Evolutionary conservation across 2,797 vertebrate species (phyloP).

Genomic region (Taenioides sp.): DNA sequence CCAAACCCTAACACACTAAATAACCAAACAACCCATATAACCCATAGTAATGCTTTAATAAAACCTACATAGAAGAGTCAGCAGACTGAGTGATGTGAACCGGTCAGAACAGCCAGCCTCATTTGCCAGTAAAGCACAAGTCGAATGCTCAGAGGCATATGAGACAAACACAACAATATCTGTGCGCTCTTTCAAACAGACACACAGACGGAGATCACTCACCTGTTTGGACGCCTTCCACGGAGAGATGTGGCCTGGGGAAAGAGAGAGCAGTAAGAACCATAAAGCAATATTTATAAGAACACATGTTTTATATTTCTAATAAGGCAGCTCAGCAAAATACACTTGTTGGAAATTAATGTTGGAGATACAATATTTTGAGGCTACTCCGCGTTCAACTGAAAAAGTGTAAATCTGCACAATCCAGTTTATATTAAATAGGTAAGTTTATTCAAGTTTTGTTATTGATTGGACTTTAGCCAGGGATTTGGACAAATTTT

Average conservation of each 20-base stretch:
- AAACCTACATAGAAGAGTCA: slow-evolving; percentile 29
- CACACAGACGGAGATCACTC: slow-evolving; percentile 45
- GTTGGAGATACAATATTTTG: neutral
- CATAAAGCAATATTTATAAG: neutral
- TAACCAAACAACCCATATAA: neutral
- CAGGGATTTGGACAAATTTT: too few species aligned
- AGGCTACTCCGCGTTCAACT: neutral
- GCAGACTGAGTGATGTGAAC: slow-evolving; percentile 39
- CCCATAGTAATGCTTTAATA: slow-evolving; percentile 10
- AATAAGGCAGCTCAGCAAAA: neutral
- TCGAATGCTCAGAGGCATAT: slow-evolving; percentile 25
- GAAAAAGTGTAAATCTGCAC: neutral
- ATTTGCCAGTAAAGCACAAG: slow-evolving; percentile 40
- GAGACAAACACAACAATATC: slow-evolving; percentile 28
- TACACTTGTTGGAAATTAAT: neutral
- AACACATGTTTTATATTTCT: neutral
- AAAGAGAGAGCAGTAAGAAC: slow-evolving; percentile 44
- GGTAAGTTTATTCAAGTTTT: too few species aligned
- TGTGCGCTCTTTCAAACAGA: slow-evolving; percentile 26
- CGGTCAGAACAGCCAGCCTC: slow-evolving; percentile 30
- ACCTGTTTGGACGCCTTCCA: slow-evolving; percentile 98
- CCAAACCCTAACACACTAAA: neutral
- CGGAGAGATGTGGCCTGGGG: slow-evolving; percentile 92
- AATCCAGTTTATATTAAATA: neutral
- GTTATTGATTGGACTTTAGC: too few species aligned